These are phyloP conservation scores for Dendrophyllia cribrosa DNA, from an alignment of 64 coral and sea anemone genomes.

Conservation along the genomic window DNA sequence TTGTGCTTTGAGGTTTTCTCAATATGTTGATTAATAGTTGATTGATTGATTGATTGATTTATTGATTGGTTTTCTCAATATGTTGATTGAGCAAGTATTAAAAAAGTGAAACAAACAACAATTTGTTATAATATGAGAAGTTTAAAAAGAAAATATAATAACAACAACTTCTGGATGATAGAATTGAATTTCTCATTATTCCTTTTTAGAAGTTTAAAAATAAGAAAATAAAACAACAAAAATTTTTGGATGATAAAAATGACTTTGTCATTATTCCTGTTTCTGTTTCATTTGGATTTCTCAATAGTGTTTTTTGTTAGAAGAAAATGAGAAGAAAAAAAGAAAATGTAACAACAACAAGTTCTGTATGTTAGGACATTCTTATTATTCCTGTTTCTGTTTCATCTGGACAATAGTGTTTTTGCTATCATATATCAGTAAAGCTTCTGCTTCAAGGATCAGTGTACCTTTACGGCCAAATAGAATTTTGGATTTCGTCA, in stretches of 20 bases:
- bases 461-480: too few relatives aligned
- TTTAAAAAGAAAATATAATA: neutral
- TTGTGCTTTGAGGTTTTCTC: neutral
- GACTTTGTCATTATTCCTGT: constrained; percentile 2
- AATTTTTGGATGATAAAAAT: constrained; percentile 6
- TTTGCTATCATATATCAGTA: constrained; percentile 3
- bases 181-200: too few relatives aligned
- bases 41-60: too few relatives aligned
- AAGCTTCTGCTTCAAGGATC: constrained; percentile 14
- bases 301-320: constrained; percentile 14
- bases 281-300: neutral
- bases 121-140: constrained; percentile 8
- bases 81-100: neutral
- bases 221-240: neutral
- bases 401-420: constrained; percentile 9
- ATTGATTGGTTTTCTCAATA: neutral
- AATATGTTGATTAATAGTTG: neutral
- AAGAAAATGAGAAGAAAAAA: constrained; percentile 14
- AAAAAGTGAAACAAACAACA: constrained; percentile 7
- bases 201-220: too few relatives aligned
- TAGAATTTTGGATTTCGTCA: constrained; percentile 15
- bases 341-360: constrained; percentile 2
- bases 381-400: constrained; percentile 16
- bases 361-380: neutral
- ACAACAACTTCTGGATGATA: too few relatives aligned